These are phyloP conservation scores for Acipenser oxyrinchus DNA, from an alignment of 2,797 vertebrate species.

Conservation along the genomic window DNA sequence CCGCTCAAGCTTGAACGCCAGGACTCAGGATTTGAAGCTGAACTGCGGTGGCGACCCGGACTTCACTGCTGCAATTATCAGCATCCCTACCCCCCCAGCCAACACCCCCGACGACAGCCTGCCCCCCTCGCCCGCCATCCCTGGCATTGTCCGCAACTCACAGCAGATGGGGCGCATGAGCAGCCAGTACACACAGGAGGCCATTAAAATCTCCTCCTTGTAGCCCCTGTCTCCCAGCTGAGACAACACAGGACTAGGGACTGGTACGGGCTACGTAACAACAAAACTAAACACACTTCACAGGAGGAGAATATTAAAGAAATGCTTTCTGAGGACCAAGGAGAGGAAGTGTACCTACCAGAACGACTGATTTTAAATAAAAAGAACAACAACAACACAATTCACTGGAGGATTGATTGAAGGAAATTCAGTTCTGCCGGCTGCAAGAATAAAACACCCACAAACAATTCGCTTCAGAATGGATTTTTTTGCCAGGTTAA, in stretches of 20 bases:
- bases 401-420: not conserved
- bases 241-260: too few species aligned
- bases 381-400: too few species aligned
- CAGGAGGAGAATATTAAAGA: conserved; percentile 17
- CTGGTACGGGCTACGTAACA: too few species aligned
- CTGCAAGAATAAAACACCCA: too few species aligned
- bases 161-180: conserved; percentile 37
- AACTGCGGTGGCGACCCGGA: conserved; percentile 59
- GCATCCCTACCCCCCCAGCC: conserved; percentile 81
- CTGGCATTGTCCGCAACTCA: conserved; percentile 70
- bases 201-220: conserved; percentile 81
- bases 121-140: conserved; percentile 61
- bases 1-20: conserved; percentile 80
- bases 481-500: conserved; percentile 33
- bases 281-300: conserved; percentile 6
- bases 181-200: conserved; percentile 63
- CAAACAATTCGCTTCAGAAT: not conserved
- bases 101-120: conserved; percentile 79
- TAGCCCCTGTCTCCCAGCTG: conserved; percentile 43
- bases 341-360: not conserved
- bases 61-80: conserved; percentile 82
- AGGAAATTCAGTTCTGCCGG: conserved; percentile 14
- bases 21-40: conserved; percentile 66
- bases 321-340: conserved; percentile 7
- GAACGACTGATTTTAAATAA: not conserved